Conservation (phyloP, 2,113 vertebrate species). For the Poeciliopsis turrubarensis region DNA sequence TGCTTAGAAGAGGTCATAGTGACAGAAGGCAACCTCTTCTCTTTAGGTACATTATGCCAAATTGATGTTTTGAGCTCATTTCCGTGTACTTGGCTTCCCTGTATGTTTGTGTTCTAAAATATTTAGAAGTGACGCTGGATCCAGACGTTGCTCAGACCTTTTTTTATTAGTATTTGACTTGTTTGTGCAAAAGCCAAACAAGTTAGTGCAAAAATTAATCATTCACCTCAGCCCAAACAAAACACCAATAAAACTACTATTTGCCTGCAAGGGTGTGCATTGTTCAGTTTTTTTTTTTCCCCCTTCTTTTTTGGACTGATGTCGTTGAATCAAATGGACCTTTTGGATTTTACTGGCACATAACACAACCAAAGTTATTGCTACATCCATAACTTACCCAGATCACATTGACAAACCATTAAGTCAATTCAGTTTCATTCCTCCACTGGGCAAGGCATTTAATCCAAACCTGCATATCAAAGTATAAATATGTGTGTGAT, state of each 20-base stretch:
- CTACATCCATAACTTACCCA: background rate
- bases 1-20: conserved; percentile 28
- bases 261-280: no score
- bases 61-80: conserved; percentile 9
- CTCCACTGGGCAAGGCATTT: no score
- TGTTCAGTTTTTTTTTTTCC: background rate
- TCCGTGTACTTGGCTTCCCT: background rate
- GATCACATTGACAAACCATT: background rate
- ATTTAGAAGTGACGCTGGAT: no score
- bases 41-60: background rate
- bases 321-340: background rate
- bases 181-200: background rate
- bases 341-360: background rate
- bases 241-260: no score
- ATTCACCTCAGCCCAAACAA: background rate
- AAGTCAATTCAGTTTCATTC: no score
- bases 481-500: no score
- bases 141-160: background rate
- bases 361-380: background rate
- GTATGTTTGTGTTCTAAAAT: background rate
- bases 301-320: background rate
- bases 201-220: background rate
- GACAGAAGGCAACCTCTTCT: conserved; percentile 8
- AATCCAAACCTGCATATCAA: no score
- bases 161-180: background rate